Evolutionary conservation across 2,113 vertebrate species (phyloP), one percentile per base, ranked within the genome.

Genomic region (Holacanthus passer): DNA sequence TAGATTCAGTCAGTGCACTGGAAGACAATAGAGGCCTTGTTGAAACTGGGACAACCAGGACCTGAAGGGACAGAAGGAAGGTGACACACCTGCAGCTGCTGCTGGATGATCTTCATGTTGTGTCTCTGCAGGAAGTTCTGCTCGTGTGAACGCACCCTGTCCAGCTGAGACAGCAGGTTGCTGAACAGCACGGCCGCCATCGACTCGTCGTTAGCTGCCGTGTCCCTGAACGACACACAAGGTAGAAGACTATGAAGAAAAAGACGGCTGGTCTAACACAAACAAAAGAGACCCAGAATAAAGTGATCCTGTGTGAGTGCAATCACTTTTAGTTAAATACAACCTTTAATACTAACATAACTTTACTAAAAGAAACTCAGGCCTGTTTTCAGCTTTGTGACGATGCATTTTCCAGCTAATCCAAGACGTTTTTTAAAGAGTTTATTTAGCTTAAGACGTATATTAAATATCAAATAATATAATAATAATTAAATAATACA

Each of bases 21-120:
- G 13, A 52, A 32, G n/a, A 32, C 45, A 32, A 7, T 20, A 9
- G 24, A 29, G 60, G 10, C 12, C 19, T n/a, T 41, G 59, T 45
- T 56, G 45, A 37, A 43, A 53, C 29, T 43, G 12, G 11, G 50
- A 47, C 3, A 29, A 32, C 1, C 11, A 13, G 12, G 29, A 14
- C 32, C 27, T 24, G 37, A 16, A 17, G 4, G 24, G 8, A 22
- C 1, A 2, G 12, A 1, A 16, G n/a, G 6, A n/a, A 2, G 24
- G 12, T 22, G 35, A 62, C 94, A 76, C 74, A 99, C 98, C 97
- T 99, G 97, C 45, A 99, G 94, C 83, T 97, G 96, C 90, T 98
- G 97, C 59, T 96, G 96, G 77, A 98, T 98, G 90, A 97, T 97
- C 85, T 98, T 99, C 88, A 99, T 96, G 86, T 99, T 99, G 94